Base-by-base conservation (phyloP, 1,140 invertebrate genomes). In the Apis dorsata region DNA sequence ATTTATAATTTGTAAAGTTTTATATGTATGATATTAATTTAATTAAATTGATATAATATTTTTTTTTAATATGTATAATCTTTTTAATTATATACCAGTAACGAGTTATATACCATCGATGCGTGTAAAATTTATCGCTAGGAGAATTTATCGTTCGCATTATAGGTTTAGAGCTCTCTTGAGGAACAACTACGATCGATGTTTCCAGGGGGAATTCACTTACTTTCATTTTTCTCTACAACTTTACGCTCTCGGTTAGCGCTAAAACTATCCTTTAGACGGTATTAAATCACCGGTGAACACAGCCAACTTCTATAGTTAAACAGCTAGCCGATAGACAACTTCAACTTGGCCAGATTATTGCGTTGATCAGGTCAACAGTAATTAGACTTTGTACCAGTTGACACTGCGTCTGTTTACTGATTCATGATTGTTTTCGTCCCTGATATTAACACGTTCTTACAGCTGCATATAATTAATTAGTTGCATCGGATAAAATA, bases 181-280 rank as follows among this genome's bases (percentile, higher is more conserved):
- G 72, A 60, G 72, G 34, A 34, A 19, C 57, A 75, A 75, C 72
- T 62, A 62, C 57, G 59, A 75, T 75, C 72, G 72, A 75, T 62
- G 72, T 55, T 49, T 49, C 72, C 57, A 21, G 10, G 10, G 72
- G 59, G 72, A 75, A n/a, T 63, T 62, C 19, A 49, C 72, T 63
- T 65, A 65, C 63, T 75, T 75, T 75, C 72, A 75, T 75, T 62
- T 75, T 75, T 75, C 72, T 49, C 28, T 13, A 11, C 21, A 49
- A n/a, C 72, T 75, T 75, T 49, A 12, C 19, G 10, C 44, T 24
- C 60, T 24, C 24, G 3, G 21, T n/a, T 21, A 62, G 34, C 8
- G 21, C 34, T 19, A 24, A 75, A 24, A 13, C 44, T 75, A 75
- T 59, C 57, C 21, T 60, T 75, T 63, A 34, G 71, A 57, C 28